Percentiles rank a stretch among this genome's conserved stretches.
phyloP scores from a whole-genome alignment of 2,888 invertebrate genomes.

The Eristalinus aeneus region DNA sequence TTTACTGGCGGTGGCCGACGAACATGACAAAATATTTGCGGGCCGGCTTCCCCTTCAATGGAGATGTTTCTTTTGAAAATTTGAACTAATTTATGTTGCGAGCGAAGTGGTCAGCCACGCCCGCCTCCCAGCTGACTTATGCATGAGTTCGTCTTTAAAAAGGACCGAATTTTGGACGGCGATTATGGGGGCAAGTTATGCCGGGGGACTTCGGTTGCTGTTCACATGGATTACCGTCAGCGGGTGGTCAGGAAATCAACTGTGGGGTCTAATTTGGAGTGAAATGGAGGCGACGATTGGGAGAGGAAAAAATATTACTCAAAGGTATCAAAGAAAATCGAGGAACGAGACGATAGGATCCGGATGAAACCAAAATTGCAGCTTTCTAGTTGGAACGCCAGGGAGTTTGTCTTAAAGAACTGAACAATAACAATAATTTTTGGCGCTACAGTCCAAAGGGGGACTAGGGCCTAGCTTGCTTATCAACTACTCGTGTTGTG shows the following conservation, averaged over 20 bases:
- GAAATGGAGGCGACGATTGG: too few relatives aligned
- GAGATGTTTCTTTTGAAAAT: not conserved
- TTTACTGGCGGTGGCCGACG: not conserved
- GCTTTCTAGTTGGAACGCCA: too few relatives aligned
- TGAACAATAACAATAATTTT: too few relatives aligned
- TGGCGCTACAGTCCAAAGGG: too few relatives aligned
- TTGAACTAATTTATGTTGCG: not conserved
- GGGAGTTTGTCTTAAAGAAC: too few relatives aligned
- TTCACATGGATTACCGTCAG: not conserved
- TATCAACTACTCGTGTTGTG: too few relatives aligned
- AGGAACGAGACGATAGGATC: too few relatives aligned
- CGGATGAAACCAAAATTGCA: too few relatives aligned
- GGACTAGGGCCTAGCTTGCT: too few relatives aligned
- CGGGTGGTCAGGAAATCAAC: not conserved
- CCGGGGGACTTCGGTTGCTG: too few relatives aligned
- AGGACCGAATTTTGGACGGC: not conserved
- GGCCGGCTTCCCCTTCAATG: not conserved
- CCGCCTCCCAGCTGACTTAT: not conserved
- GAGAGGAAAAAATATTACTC: too few relatives aligned
- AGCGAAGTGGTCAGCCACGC: not conserved
- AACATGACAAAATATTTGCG: not conserved
- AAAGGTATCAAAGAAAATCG: too few relatives aligned
- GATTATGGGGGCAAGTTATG: not conserved
- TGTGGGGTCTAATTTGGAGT: not conserved
- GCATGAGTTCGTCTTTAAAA: not conserved